A percentile compares a stretch with the other conserved stretches of the same genome.
phyloP scores from a whole-genome alignment of 2,888 invertebrate genomes.

The Campopleginae sp. region DNA sequence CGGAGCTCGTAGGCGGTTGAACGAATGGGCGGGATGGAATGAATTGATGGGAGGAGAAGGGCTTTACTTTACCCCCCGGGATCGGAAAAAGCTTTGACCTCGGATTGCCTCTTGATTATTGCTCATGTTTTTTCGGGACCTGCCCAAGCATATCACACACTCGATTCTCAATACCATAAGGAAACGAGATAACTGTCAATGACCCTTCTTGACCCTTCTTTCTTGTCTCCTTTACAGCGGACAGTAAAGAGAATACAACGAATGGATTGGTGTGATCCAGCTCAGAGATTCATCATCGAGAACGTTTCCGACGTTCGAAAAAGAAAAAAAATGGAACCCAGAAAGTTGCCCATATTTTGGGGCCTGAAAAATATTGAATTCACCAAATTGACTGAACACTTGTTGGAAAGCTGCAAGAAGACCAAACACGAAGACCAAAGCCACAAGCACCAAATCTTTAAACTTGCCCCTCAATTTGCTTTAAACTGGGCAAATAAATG shows the following conservation, averaged over 20 bases:
- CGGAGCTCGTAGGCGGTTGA: constrained; percentile 2
- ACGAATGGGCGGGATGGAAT: constrained; percentile 17
- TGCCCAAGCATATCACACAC: background rate
- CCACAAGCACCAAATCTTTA: background rate
- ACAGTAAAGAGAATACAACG: background rate
- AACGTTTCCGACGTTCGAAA: background rate
- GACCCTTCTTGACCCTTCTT: constrained; percentile 1
- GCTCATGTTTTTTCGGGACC: constrained; percentile 3
- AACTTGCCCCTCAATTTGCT: background rate
- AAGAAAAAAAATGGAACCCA: background rate
- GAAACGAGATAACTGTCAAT: constrained; percentile 6
- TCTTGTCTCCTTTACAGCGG: background rate
- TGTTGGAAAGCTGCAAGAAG: background rate
- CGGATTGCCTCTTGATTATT: constrained; percentile 30
- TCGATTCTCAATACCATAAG: constrained; percentile 13
- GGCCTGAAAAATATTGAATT: background rate
- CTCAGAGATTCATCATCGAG: background rate
- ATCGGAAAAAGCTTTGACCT: constrained; percentile 5
- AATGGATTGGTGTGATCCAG: background rate
- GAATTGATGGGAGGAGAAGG: constrained; percentile 15
- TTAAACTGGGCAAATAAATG: background rate
- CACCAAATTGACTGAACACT: background rate
- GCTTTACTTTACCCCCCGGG: constrained; percentile 16
- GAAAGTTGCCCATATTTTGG: background rate
- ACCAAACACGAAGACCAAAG: background rate